Conservation (phyloP, 2,888 invertebrate genomes). For the Reticulitermes lucifugus region DNA sequence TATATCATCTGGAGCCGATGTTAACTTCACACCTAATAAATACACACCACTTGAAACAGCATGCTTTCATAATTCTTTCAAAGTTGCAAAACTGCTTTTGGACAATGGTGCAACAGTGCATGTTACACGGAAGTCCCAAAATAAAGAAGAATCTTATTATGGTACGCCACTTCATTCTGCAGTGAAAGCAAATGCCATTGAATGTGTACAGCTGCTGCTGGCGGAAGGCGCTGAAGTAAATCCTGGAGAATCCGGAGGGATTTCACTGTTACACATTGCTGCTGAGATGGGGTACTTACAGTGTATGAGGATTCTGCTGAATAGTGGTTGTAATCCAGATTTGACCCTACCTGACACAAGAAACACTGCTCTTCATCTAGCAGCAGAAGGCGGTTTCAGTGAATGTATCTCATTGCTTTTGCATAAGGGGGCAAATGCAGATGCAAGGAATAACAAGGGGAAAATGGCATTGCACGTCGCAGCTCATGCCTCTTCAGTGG, state of each 20-base stretch:
- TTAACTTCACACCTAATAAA: constrained; percentile 76
- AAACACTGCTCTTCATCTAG: constrained; percentile 84
- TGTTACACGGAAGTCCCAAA: constrained; percentile 55
- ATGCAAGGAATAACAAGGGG: constrained; percentile 79
- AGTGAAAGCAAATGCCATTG: constrained; percentile 84
- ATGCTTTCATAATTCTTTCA: constrained; percentile 87
- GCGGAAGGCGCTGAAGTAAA: constrained; percentile 81
- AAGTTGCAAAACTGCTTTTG: constrained; percentile 83
- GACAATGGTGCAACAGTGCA: constrained; percentile 76
- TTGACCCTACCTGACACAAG: constrained; percentile 79
- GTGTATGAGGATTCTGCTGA: constrained; percentile 79
- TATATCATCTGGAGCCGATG: constrained; percentile 75
- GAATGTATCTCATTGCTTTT: constrained; percentile 83
- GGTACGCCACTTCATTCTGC: constrained; percentile 88
- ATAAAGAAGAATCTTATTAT: constrained; percentile 59
- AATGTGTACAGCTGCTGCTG: constrained; percentile 81
- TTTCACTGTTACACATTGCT: constrained; percentile 83
- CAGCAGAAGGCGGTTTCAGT: constrained; percentile 87
- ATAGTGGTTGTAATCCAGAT: constrained; percentile 79
- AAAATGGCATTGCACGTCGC: constrained; percentile 90
- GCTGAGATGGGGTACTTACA: constrained; percentile 84
- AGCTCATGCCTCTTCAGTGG: constrained; percentile 81
- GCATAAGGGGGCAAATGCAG: constrained; percentile 80
- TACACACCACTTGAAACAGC: constrained; percentile 91
- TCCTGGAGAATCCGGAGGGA: constrained; percentile 77